These are phyloP conservation scores for Nematopogon swammerdamellus DNA, from an alignment of 2,888 invertebrate species.

Conservation along the genomic window DNA sequence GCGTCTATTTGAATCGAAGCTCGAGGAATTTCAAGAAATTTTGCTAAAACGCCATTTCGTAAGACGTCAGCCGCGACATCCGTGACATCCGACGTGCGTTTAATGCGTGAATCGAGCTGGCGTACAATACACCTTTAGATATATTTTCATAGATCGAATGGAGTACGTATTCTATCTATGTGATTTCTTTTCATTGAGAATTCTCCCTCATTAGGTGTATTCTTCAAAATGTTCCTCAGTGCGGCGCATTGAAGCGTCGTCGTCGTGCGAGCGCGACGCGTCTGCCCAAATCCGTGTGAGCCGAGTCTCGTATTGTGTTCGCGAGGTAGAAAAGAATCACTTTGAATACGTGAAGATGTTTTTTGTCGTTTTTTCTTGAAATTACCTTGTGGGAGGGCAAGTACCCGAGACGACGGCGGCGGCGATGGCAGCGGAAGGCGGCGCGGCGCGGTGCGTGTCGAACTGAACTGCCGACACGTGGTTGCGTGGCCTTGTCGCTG, in stretches of 20 bases:
- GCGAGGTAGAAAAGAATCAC: not conserved
- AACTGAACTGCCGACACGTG: not conserved
- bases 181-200: too few relatives aligned
- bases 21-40: too few relatives aligned
- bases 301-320: not conserved
- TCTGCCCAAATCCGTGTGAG: not conserved
- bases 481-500: not conserved
- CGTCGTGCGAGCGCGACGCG: not conserved
- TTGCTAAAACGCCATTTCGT: too few relatives aligned
- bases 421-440: not conserved
- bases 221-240: too few relatives aligned
- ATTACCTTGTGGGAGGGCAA: not conserved
- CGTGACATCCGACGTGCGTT: too few relatives aligned
- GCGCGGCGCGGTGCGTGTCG: not conserved
- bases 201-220: too few relatives aligned
- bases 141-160: too few relatives aligned
- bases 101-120: too few relatives aligned
- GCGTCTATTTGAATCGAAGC: too few relatives aligned
- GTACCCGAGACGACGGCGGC: not conserved
- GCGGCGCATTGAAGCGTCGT: not conserved
- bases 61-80: too few relatives aligned
- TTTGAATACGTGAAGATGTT: not conserved
- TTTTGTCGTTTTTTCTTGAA: not conserved
- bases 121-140: too few relatives aligned
- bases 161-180: too few relatives aligned